These are phyloP conservation scores for Cephus pulcher DNA, from an alignment of 2,888 invertebrate species.

Conservation along the genomic window DNA sequence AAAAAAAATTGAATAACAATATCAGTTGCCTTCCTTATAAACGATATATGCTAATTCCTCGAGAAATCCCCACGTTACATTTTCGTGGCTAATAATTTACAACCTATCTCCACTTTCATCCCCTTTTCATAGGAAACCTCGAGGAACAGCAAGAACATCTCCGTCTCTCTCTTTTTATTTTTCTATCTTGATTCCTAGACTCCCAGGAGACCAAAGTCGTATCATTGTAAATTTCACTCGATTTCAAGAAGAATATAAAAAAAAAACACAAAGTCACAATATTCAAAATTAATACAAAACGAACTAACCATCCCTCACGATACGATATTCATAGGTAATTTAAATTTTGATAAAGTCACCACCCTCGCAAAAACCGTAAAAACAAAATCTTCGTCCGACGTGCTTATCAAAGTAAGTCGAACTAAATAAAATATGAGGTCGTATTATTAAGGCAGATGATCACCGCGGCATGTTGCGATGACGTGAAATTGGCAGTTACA, in stretches of 20 bases:
- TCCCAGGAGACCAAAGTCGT: background rate
- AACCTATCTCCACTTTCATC: background rate
- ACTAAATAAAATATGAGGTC: background rate
- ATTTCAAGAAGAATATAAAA: background rate
- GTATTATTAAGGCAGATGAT: background rate
- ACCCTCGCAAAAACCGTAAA: background rate
- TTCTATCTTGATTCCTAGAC: background rate
- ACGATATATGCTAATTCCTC: background rate
- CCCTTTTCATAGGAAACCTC: background rate
- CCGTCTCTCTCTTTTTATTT: background rate
- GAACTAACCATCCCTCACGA: background rate
- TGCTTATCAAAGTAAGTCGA: background rate
- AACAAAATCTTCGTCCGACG: background rate
- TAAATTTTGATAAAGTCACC: background rate
- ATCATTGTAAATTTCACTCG: background rate
- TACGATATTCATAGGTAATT: background rate
- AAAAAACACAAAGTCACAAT: background rate
- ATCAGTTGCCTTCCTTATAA: background rate
- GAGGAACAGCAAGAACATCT: background rate
- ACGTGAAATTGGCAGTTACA: background rate
- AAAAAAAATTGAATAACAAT: background rate
- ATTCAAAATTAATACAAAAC: background rate
- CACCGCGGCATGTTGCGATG: background rate
- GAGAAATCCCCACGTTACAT: background rate
- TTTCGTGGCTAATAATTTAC: background rate